Base-by-base conservation (phyloP, 2,888 invertebrate species). In the Phoronis australis region DNA sequence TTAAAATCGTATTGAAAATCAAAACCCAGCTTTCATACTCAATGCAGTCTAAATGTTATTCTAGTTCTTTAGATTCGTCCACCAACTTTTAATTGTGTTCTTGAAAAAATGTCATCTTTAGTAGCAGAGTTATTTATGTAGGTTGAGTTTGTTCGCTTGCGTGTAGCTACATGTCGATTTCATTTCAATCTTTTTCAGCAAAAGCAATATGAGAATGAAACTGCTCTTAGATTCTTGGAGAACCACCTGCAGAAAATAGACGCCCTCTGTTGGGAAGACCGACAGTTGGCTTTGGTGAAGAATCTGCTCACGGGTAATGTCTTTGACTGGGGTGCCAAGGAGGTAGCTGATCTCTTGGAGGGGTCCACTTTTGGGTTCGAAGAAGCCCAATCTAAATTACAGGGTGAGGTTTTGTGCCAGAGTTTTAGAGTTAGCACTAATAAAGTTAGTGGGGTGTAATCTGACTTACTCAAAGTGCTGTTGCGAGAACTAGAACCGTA, bases 281-380 rank as follows among this genome's bases (percentile, higher is more conserved):
- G 75, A 26, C 78, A 77, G 54, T 63, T 79, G 55, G 79, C 80
- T 43, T 65, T 85, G 20, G 79, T 82, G 23, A 69, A 62, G 41
- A 83, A 83, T n/a, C 70, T 85, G 37, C 72, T 85, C 37, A 81
- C 83, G 71, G 92, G 95, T 22, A 97, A 97, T 77, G 91, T 96
- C 80, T 96, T 96, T 80, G 96, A 97, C 77, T 95, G 94, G 92
- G 96, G 96, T 46, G 94, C 96, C 1, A 87, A 88, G 76, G 92
- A 91, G 69, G 88, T 93, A 2, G 85, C 88, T 20, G 83, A 84
- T 62, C 85, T 95, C 57, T 82, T 96, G 80, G 88, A 92, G 75
- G 81, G 84, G 24, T 22, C 51, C 2, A 52, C 55, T 4, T 89
- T 94, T 79, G 88, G 88, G 43, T 85, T 96, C 56, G 80, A 84